phyloP scores from a whole-genome alignment of 2,113 vertebrate genomes.

The Stictonetta naevosa region DNA sequence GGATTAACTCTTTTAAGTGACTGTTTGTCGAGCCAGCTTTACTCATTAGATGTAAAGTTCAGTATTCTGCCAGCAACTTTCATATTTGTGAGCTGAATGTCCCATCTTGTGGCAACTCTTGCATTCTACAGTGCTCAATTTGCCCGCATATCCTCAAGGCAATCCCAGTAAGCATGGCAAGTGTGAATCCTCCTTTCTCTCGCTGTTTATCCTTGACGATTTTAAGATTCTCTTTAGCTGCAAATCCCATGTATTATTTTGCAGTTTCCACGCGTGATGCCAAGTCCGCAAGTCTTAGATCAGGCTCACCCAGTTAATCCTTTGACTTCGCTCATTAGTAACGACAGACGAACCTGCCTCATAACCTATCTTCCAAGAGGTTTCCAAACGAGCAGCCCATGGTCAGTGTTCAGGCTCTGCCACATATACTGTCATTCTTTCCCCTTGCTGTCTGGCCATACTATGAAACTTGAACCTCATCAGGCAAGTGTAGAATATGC shows the following conservation, averaged over 20 bases:
- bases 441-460: conserved; percentile 70
- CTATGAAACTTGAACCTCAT: conserved; percentile 69
- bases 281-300: conserved; percentile 26
- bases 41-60: conserved; percentile 37
- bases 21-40: background rate
- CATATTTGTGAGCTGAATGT: conserved; percentile 51
- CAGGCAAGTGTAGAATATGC: conserved; percentile 64
- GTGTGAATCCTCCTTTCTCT: background rate
- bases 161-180: background rate
- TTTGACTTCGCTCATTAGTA: conserved; percentile 69
- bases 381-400: conserved; percentile 52
- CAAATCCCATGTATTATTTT: background rate
- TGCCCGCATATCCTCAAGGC: background rate
- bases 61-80: conserved; percentile 18
- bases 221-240: background rate
- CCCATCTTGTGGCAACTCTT: conserved; percentile 62
- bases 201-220: background rate
- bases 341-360: conserved; percentile 45
- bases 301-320: conserved; percentile 58
- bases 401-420: conserved; percentile 6
- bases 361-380: conserved; percentile 64
- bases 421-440: conserved; percentile 67
- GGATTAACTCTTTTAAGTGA: background rate
- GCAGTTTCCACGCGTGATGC: conserved; percentile 39
- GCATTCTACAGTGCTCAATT: conserved; percentile 40